Base-by-base conservation (phyloP, 2,888 invertebrate genomes). In the Mongoloraphidia duomilia region DNA sequence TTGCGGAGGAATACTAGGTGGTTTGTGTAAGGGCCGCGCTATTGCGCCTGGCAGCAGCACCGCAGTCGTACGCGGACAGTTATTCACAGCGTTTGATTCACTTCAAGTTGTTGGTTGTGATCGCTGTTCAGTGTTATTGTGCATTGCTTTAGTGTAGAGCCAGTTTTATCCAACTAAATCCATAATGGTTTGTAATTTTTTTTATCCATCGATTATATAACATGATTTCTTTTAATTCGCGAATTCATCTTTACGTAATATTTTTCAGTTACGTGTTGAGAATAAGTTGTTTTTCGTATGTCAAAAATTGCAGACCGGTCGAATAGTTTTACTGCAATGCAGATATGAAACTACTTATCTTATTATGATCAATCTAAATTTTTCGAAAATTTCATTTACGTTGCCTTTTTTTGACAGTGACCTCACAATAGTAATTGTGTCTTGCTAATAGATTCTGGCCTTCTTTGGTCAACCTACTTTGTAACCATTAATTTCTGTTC, bases 151-250 rank as follows among this genome's bases (percentile, higher is more conserved):
- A 72, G 72, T 72, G 72, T 73, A 72, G 72, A 43, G 72, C 70
- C 70, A 71, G 68, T 72, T 69, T 71, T 72, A 73, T 73, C 73
- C 72, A 71, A 71, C 69, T 72, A 72, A 72, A 73, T 73, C 73
- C 69, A 71, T 71, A 63, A 73, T 73, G 73, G 73, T 73, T 72
- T 72, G 73, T 73, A 73, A 64, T 69, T 65, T 69, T 72, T 70
- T 61, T 64, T 62, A 59, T 48, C 63, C 61, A 65, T 67, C 61
- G 62, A 67, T 67, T 65, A 59, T 59, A 57, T 59, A 61, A 69
- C 69, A 70, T 69, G 62, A 64, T 66, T 66, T 62, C 49, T 63
- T 64, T 61, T 61, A 65, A 63, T 59, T 41, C 61, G 53, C 58
- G 56, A 61, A 57, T 59, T 59, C 60, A 52, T 57, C 60, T 60